phyloP scores from a whole-genome alignment of 2,888 invertebrate species.

The Argynnis bischoffii region DNA sequence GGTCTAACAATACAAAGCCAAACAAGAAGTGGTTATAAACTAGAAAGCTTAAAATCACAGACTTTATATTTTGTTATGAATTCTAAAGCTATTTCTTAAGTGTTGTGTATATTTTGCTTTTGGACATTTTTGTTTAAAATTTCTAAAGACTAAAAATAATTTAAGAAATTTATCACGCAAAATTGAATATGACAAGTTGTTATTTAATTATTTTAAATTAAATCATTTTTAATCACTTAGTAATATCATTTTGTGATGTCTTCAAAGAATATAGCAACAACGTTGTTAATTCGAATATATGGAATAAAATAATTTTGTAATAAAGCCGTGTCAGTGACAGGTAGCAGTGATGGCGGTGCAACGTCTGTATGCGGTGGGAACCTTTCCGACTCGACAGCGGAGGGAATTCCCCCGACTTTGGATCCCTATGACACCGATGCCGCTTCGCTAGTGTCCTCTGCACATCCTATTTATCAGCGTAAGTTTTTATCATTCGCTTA shows the following conservation, averaged over 20 bases:
- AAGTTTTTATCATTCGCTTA: constrained; percentile 58
- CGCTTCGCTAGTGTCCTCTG: constrained; percentile 86
- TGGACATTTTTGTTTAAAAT: too few relatives aligned
- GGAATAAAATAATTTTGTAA: constrained; percentile 23
- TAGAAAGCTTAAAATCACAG: background rate
- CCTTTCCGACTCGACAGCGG: constrained; percentile 89
- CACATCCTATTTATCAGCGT: constrained; percentile 89
- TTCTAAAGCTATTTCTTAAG: background rate
- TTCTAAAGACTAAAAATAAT: too few relatives aligned
- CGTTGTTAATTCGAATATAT: background rate
- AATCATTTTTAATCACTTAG: too few relatives aligned
- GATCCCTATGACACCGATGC: constrained; percentile 87
- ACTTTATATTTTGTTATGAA: background rate
- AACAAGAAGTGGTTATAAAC: constrained; percentile 4
- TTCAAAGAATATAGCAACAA: too few relatives aligned
- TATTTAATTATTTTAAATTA: too few relatives aligned
- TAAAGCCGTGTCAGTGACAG: constrained; percentile 62
- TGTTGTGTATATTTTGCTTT: background rate
- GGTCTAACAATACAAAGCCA: constrained; percentile 4
- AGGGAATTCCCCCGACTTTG: constrained; percentile 85
- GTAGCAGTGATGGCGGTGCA: constrained; percentile 91
- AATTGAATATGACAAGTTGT: too few relatives aligned
- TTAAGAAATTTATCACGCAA: too few relatives aligned
- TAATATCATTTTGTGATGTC: too few relatives aligned
- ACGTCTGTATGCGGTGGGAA: constrained; percentile 92